Evolutionary conservation across 1,140 invertebrate species (phyloP).

Genomic region (Uloborus diversus): DNA sequence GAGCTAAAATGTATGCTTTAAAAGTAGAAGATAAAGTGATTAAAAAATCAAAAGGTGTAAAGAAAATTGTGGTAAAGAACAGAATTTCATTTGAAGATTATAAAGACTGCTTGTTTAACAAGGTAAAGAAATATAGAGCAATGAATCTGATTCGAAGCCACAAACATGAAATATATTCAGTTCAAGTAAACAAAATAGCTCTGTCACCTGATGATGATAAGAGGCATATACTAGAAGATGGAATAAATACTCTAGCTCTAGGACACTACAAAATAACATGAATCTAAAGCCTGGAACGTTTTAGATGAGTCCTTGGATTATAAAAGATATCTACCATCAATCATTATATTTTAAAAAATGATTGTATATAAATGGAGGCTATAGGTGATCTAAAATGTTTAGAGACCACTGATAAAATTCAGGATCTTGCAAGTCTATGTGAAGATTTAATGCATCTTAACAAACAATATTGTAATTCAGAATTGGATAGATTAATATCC

Average conservation of each 20-base stretch:
- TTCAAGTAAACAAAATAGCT: slow-evolving; percentile 15
- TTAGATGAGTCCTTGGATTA: no score
- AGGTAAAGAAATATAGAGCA: slow-evolving; percentile 10
- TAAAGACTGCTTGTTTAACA: slow-evolving; percentile 57
- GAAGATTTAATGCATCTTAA: no score
- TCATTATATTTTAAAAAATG: no score
- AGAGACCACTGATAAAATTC: no score
- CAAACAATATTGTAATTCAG: no score
- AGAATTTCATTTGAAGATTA: slow-evolving; percentile 57
- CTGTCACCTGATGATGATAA: background rate
- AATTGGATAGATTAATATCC: no score
- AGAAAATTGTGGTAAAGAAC: slow-evolving; percentile 57
- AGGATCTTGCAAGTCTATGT: no score
- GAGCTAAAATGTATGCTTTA: slow-evolving; percentile 66
- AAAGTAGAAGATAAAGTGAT: slow-evolving; percentile 52
- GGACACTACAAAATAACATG: background rate
- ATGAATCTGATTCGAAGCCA: slow-evolving; percentile 58
- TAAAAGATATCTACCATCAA: no score
- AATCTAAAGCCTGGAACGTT: no score
- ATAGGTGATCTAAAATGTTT: no score
- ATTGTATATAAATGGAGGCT: no score
- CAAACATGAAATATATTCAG: slow-evolving; percentile 47
- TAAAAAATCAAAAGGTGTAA: slow-evolving; percentile 58
- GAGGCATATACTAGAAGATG: background rate
- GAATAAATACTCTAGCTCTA: background rate